Base-by-base conservation (phyloP, 2,113 vertebrate species). In the Bubo scandiacus region DNA sequence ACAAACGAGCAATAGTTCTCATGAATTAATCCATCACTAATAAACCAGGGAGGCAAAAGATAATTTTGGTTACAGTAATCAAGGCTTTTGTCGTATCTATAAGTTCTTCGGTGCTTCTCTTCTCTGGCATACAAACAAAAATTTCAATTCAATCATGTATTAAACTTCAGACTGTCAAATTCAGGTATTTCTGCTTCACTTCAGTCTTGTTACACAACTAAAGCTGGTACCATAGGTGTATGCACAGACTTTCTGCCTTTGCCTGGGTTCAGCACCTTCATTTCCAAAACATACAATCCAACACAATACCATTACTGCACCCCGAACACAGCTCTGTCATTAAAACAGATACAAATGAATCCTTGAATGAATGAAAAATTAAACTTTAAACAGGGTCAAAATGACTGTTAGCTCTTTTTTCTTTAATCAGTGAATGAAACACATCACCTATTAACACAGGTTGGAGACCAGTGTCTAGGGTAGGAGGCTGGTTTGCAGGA, bases 111-210 rank as follows among this genome's bases (percentile, higher is more conserved):
- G 42, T 62, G 25, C 79, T 95, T 95, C 84, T 78, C 63, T 95
- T 54, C 86, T 88, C 62, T 45, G 71, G 49, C 49, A 84, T 51
- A 83, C 87, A 86, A 84, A 88, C 73, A 43, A 88, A 97, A 97
- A 94, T 80, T 92, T 81, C 91, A 97, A 45, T 81, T 94, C 83
- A 81, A 78, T 94, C 94, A 96, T 43, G 26, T 91, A 74, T 95
- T 96, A 86, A 94, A 92, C 91, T 86, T 84, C 79, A 81, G 85
- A 87, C 40, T 94, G 81, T 92, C 89, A 96, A 93, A 87, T 87
- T 45, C 71, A 94, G 77, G 30, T 49, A 80, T 91, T 95, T 96
- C 89, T 96, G 81, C 89, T 96, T 95, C 86, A 73, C 79, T 96
- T 97, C 83, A 94, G 67, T 81, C 86, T 68, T 81, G 51, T 89